Evolutionary conservation across 1,140 invertebrate species (phyloP).

Genomic region (Eumaeus atala): DNA sequence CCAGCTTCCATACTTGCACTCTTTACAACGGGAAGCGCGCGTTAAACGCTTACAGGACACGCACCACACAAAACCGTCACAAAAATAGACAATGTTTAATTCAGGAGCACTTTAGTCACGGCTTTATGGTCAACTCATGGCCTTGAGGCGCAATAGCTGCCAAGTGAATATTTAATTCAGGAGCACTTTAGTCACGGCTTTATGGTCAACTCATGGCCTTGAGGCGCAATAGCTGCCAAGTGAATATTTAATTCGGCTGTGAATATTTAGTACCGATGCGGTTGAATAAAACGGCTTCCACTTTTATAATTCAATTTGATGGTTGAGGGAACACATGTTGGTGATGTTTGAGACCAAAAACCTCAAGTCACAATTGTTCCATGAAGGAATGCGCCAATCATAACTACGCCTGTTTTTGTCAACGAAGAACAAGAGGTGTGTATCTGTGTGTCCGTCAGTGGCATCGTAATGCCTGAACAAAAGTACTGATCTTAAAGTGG

Average conservation of each 20-base stretch:
- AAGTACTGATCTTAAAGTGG: no score
- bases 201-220: neutral
- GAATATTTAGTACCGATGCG: neutral
- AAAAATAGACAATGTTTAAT: conserved; percentile 38
- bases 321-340: no score
- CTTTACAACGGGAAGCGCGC: conserved; percentile 39
- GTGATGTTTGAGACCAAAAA: no score
- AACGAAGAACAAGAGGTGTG: no score
- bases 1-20: conserved; percentile 46
- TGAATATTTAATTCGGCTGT: neutral
- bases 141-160: neutral
- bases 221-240: neutral
- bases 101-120: conserved; percentile 24
- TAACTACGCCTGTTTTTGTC: no score
- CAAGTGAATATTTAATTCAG: conserved; percentile 30
- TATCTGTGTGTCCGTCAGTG: no score
- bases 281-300: neutral
- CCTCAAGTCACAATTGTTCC: no score
- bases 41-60: conserved; percentile 29
- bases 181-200: conserved; percentile 2
- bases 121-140: neutral
- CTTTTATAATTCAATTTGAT: no score
- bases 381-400: no score
- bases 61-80: conserved; percentile 24
- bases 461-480: no score